These are phyloP conservation scores for Microchrysa polita DNA, from an alignment of 2,888 invertebrate species.

Conservation along the genomic window DNA sequence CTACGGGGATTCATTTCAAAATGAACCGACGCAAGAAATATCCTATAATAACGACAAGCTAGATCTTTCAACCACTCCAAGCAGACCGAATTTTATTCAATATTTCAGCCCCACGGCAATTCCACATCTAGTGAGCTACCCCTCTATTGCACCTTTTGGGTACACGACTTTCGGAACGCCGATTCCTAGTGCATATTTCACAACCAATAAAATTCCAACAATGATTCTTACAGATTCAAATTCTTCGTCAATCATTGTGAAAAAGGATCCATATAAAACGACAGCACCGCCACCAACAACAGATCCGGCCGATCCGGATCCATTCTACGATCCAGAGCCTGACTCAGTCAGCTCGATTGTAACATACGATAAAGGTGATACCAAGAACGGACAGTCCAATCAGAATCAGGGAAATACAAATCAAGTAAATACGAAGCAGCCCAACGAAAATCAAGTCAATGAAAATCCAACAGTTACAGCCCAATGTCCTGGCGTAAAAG, in stretches of 20 bases:
- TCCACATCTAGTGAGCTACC: background rate
- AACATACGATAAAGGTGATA: constrained; percentile 3
- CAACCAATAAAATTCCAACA: constrained; percentile 29
- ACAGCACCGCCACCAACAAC: background rate
- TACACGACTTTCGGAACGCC: background rate
- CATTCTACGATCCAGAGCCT: constrained; percentile 45
- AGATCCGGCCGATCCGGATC: constrained; percentile 51
- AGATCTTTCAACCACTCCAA: background rate
- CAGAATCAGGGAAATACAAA: background rate
- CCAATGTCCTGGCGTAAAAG: constrained; percentile 46
- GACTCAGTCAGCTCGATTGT: constrained; percentile 21
- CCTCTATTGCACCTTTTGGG: background rate
- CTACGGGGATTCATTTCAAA: background rate
- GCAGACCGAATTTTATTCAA: background rate
- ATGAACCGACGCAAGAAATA: background rate
- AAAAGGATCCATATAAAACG: constrained; percentile 35
- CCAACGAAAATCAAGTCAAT: background rate
- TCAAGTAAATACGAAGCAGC: background rate
- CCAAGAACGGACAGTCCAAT: background rate
- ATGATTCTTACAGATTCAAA: constrained; percentile 20
- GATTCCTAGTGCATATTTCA: background rate
- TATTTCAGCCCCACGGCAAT: background rate
- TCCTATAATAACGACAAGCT: constrained; percentile 3
- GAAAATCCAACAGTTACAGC: background rate
- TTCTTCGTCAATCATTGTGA: constrained; percentile 32